These are phyloP conservation scores for Fukomys damarensis DNA, from an alignment of 2,113 vertebrate genomes.

Conservation along the genomic window DNA sequence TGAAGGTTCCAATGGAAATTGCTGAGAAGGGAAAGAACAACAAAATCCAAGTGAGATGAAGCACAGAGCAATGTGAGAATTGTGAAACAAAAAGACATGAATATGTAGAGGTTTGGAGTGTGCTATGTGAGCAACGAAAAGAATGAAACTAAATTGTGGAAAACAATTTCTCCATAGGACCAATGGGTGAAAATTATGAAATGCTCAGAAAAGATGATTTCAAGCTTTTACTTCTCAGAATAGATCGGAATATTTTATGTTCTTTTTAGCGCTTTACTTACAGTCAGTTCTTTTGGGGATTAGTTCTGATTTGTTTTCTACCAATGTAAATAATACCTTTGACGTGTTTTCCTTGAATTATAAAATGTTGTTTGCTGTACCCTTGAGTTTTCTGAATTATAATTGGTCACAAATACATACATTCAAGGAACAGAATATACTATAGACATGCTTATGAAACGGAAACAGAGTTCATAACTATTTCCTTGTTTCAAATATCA, in stretches of 20 bases:
- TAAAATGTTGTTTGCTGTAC: neutral
- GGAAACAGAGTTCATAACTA: neutral
- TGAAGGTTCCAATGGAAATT: neutral
- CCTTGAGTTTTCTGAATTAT: neutral
- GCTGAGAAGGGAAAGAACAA: neutral
- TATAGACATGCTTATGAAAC: neutral
- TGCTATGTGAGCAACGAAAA: neutral
- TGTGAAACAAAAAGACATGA: neutral
- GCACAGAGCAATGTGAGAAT: neutral
- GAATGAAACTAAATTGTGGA: neutral
- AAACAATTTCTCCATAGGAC: neutral
- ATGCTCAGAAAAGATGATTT: neutral
- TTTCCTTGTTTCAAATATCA: neutral
- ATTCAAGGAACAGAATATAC: neutral
- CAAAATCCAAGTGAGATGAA: neutral
- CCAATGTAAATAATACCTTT: neutral
- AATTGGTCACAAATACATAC: constrained; percentile 18
- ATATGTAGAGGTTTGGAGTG: neutral
- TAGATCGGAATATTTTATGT: neutral
- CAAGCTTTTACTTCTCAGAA: neutral
- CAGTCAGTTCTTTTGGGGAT: neutral
- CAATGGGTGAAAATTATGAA: neutral
- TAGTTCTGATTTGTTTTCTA: neutral
- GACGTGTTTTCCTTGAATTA: neutral
- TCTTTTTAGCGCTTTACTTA: neutral